Conservation (phyloP, 2,888 invertebrate species). For the Ormyrus nitidulus region DNA sequence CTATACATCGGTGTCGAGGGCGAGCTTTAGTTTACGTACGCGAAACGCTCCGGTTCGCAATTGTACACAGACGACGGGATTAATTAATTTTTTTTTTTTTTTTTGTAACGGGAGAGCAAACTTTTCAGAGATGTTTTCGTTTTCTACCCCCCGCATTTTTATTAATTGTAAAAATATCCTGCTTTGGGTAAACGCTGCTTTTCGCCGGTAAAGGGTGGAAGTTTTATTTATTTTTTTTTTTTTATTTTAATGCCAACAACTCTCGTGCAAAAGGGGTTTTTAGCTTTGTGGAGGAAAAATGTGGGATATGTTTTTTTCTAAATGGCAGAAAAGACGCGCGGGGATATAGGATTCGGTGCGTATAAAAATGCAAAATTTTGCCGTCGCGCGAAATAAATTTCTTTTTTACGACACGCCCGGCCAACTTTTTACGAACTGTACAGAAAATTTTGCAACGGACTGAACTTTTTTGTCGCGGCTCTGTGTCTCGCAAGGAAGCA, state of each 20-base stretch:
- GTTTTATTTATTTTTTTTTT: too few relatives aligned
- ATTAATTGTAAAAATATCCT: too few relatives aligned
- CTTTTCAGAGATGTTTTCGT: too few relatives aligned
- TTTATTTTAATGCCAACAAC: too few relatives aligned
- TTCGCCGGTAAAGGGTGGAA: too few relatives aligned
- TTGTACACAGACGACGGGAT: neutral
- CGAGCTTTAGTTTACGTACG: neutral
- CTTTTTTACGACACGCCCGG: neutral
- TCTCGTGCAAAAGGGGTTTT: too few relatives aligned
- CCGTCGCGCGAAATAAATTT: neutral
- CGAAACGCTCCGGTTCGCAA: neutral
- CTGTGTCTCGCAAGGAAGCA: neutral
- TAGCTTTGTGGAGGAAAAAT: too few relatives aligned
- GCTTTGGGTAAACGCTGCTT: too few relatives aligned
- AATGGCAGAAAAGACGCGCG: too few relatives aligned
- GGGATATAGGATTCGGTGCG: neutral
- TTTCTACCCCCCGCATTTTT: too few relatives aligned
- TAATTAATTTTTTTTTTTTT: neutral
- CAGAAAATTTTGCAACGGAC: slow-evolving; percentile 1
- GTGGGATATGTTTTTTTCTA: too few relatives aligned
- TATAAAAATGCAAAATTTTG: slow-evolving; percentile 5
- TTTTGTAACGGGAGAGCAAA: too few relatives aligned
- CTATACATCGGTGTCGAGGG: neutral
- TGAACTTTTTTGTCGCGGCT: slow-evolving; percentile 15
- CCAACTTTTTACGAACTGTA: neutral